A percentile compares a stretch with the other conserved stretches of the same genome.
Conservation (phyloP, 2,797 vertebrate genomes). For the Spea hammondii region DNA sequence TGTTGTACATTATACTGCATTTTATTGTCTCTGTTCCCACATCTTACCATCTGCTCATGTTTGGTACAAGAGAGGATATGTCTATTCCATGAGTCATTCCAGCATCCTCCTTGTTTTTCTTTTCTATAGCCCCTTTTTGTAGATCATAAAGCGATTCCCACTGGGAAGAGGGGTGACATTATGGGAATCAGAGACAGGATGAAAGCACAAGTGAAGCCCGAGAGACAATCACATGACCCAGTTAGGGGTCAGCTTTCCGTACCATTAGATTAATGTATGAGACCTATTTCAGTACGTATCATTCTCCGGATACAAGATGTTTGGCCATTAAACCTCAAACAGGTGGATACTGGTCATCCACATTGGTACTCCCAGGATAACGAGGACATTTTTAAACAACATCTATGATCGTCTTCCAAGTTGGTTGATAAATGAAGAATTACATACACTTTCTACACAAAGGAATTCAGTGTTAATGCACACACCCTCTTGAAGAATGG, state of each 20-base stretch:
- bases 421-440: too few species aligned
- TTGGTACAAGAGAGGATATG: neutral
- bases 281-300: too few species aligned
- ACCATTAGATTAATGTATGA: too few species aligned
- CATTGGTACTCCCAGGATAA: too few species aligned
- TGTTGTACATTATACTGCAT: too few species aligned
- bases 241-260: neutral
- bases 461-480: constrained; percentile 18
- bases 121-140: neutral
- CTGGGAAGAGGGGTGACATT: constrained; percentile 32
- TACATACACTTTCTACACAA: neutral
- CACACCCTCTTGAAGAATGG: constrained; percentile 8
- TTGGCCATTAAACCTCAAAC: too few species aligned
- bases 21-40: neutral
- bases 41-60: constrained; percentile 7
- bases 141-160: constrained; percentile 37
- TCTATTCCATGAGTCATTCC: neutral
- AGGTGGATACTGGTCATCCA: too few species aligned
- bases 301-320: too few species aligned
- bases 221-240: constrained; percentile 22
- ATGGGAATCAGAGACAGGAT: constrained; percentile 40
- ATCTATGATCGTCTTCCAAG: too few species aligned
- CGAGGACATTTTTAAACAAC: too few species aligned
- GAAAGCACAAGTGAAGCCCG: constrained; percentile 25
- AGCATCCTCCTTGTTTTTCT: constrained; percentile 4